Base-by-base conservation (phyloP, 1,140 invertebrate species). In the Scaptomyza pallida region DNA sequence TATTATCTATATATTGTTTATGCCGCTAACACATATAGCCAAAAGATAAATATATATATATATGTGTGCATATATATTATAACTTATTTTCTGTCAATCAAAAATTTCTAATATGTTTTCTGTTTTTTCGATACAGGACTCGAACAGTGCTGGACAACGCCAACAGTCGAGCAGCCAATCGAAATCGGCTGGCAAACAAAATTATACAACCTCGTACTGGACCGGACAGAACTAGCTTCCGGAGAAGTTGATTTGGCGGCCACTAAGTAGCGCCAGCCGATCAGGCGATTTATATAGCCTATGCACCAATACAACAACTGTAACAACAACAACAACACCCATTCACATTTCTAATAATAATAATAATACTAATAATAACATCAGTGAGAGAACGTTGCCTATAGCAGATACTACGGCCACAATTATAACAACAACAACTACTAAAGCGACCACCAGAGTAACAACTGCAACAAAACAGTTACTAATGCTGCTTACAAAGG, bases 121-220 rank as follows among this genome's bases (percentile, higher is more conserved):
- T 37, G 26, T 17, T 16, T 9, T 21, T 17, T 21, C 90, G 23
- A 4, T 81, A 4, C 93, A 95, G 93, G 95, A 95, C 79, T 94
- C 94, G 41, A 94, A 93, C 79, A 94, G 93, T 83, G 93, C 93
- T 59, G 94, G 94, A 19, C 94, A 95, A 78, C 93, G 95, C 76
- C 93, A 94, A 54, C 95, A 94, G 72, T 92, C 94, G 50, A 94
- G 93, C 77, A 94, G 93, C 78, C 94, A 95, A 88, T 94, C 94
- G 47, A 95, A 95, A 90, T 92, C 94, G 64, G 94, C 94, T 70
- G 92, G 93, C 17, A 95, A 95, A 83, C 94, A 94, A 76, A 91
- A 90, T 35, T 95, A 94, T 74, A 93, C 93, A 47, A 93, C 92
- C 86, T 93, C 93, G 57, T 95, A 94, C 75, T 95, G 94, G 94